These are phyloP conservation scores for Gobiocypris rarus DNA, from an alignment of 2,113 vertebrate genomes.

Conservation along the genomic window DNA sequence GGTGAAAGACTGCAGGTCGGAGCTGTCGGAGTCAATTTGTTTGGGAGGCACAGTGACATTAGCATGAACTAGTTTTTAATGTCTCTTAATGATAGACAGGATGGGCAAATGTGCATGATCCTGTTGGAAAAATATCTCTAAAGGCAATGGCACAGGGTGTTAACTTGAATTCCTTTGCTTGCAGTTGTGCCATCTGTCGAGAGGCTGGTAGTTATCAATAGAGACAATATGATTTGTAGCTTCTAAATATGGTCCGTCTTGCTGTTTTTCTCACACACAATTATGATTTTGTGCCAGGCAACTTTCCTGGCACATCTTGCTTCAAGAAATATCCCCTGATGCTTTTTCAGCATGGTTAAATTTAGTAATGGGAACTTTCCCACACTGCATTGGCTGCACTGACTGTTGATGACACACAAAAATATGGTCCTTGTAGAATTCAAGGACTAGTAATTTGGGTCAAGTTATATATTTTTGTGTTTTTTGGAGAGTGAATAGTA, in stretches of 20 bases:
- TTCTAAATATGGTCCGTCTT: not conserved
- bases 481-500: not conserved
- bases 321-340: constrained; percentile 51
- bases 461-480: not conserved
- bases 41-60: not conserved
- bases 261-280: not conserved
- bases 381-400: constrained; percentile 49
- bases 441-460: not conserved
- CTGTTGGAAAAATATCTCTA: not conserved
- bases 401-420: not conserved
- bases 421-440: constrained; percentile 25
- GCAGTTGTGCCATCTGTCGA: not conserved
- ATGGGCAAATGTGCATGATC: not conserved
- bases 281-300: constrained; percentile 9
- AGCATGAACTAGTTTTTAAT: not conserved
- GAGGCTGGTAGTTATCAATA: not conserved
- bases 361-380: constrained; percentile 58
- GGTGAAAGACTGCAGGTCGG: constrained; percentile 9
- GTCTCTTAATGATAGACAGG: not conserved
- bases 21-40: not conserved
- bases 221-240: not conserved
- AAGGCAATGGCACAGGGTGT: not conserved
- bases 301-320: constrained; percentile 52
- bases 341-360: constrained; percentile 50
- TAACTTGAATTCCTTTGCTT: constrained; percentile 1